These are phyloP conservation scores for Acanthurus leucopareius DNA, from an alignment of 2,797 vertebrate genomes.

Conservation along the genomic window DNA sequence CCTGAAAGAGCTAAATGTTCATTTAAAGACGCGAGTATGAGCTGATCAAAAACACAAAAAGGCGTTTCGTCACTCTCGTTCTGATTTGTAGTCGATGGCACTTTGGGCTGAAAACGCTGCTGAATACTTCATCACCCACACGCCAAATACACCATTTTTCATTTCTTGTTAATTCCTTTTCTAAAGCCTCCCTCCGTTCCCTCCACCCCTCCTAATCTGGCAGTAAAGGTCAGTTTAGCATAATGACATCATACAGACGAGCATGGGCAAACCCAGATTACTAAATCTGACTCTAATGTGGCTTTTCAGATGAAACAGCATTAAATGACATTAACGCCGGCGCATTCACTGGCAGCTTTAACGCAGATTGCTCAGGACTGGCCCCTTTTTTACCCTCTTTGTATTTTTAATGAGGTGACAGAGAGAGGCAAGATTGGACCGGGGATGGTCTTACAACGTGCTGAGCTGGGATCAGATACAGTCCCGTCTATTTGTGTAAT, in stretches of 20 bases:
- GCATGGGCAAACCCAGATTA: slow-evolving; percentile 83
- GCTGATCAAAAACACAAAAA: slow-evolving; percentile 59
- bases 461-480: slow-evolving; percentile 83
- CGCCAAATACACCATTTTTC: slow-evolving; percentile 80
- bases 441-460: slow-evolving; percentile 78
- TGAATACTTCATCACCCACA: slow-evolving; percentile 79
- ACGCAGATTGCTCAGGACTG: slow-evolving; percentile 80
- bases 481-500: slow-evolving; percentile 81
- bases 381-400: slow-evolving; percentile 81
- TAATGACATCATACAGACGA: slow-evolving; percentile 87
- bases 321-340: slow-evolving; percentile 83
- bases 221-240: slow-evolving; percentile 89
- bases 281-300: slow-evolving; percentile 84
- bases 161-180: slow-evolving; percentile 86
- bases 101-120: slow-evolving; percentile 69
- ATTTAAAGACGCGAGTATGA: slow-evolving; percentile 60
- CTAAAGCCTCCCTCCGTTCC: slow-evolving; percentile 77
- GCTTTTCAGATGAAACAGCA: slow-evolving; percentile 84
- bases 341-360: slow-evolving; percentile 82
- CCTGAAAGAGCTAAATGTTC: slow-evolving; percentile 66
- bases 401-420: slow-evolving; percentile 87
- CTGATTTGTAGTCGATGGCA: slow-evolving; percentile 70
- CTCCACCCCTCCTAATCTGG: slow-evolving; percentile 82
- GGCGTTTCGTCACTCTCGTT: slow-evolving; percentile 63
- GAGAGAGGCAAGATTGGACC: slow-evolving; percentile 80